Base-by-base conservation (phyloP, 92 coral and sea anemone species). In the Porites lobata region DNA sequence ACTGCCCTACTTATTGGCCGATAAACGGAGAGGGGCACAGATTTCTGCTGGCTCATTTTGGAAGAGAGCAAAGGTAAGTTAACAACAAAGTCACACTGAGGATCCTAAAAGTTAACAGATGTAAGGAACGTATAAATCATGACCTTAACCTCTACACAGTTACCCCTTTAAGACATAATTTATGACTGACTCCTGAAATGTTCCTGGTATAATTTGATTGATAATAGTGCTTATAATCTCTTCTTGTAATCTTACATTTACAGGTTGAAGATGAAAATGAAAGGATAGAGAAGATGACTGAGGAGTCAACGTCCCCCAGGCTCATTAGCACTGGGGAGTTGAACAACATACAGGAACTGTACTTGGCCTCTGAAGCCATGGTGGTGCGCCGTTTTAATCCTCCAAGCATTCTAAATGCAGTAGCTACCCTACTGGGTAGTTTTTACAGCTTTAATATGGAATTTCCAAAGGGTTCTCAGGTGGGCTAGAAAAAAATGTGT, bases 241-340 rank as follows among this genome's bases (percentile, higher is more conserved):
- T 52, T 61, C 65, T 54, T 3, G 47, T 38, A 4, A 38, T 3
- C 4, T 56, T 76, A 26, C 80, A 54, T 65, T 3, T 1, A 11
- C 47, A 38, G 47, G 47, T 38, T 38, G 80, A 54, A 26, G 65
- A 76, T 76, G 9, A 38, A 9, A 67, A 76, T 76, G 80, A 54
- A 54, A 65, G 21, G 0, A 13, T 61, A 8, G 80, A 53, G 20
- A 24, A 76, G 66, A 47, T 54, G 3, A 61, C 32, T 20, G 80
- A 76, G 52, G 64, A 21, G 32, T 53, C 80, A 54, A 54, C 80
- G 14, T 76, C 80, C 80, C 80, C 80, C 0, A 76, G 80, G 21
- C 67, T 76, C 12, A 76, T 15, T 24, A 54, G 47, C 7, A 53
- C 65, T 76, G 80, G 67, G 67, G 67, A 76, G 1, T 29, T 72